Evolutionary conservation across 2,888 invertebrate species (phyloP).

Genomic region (Trisateles emortualis): DNA sequence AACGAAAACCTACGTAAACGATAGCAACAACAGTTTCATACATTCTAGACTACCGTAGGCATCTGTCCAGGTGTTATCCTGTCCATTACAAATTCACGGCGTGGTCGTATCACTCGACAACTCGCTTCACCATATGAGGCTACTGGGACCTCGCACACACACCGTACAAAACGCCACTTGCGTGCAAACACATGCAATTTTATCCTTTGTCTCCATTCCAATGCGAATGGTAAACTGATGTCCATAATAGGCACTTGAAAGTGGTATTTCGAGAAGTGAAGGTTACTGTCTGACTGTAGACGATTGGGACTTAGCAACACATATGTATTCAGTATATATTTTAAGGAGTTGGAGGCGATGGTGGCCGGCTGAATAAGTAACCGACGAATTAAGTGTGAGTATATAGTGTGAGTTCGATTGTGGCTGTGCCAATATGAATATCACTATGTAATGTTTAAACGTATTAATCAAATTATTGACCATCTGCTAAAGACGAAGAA

Average conservation of each 20-base stretch:
- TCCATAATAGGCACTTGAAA: conserved; percentile 58
- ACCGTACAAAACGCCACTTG: conserved; percentile 37
- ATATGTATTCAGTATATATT: neutral
- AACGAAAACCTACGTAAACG: neutral
- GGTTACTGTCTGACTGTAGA: conserved; percentile 25
- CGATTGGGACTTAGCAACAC: conserved; percentile 7
- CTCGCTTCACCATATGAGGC: conserved; percentile 41
- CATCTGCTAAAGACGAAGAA: too few species aligned
- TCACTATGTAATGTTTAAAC: too few species aligned
- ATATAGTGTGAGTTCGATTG: too few species aligned
- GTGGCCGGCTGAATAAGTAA: too few species aligned
- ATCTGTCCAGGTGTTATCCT: conserved; percentile 76
- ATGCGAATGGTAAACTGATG: conserved; percentile 53
- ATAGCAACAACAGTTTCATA: neutral
- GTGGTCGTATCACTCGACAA: conserved; percentile 43
- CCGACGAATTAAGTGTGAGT: too few species aligned
- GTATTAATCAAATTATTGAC: too few species aligned
- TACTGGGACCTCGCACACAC: conserved; percentile 16
- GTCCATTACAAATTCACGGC: conserved; percentile 71
- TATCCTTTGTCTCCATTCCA: conserved; percentile 51
- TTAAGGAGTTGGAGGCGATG: too few species aligned
- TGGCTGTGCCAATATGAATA: too few species aligned
- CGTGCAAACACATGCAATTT: conserved; percentile 57
- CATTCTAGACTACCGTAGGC: conserved; percentile 42
- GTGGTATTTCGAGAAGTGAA: conserved; percentile 52